These are phyloP conservation scores for Leptopterna dolabrata DNA, from an alignment of 2,888 invertebrate genomes.

Conservation along the genomic window DNA sequence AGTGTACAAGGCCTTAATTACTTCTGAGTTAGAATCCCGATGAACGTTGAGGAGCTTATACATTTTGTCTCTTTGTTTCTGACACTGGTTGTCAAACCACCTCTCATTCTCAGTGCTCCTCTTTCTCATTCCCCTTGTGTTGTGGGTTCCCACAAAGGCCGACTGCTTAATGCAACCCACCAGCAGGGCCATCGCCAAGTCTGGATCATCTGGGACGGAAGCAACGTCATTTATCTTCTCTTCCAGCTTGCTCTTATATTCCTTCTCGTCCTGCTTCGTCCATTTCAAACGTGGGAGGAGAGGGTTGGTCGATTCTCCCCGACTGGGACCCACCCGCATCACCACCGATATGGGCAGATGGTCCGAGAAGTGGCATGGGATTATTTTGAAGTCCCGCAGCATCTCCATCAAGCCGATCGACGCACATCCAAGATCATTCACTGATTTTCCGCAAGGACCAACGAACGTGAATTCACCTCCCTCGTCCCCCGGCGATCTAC, in stretches of 20 bases:
- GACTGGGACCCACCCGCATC: neutral
- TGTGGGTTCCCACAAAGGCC: neutral
- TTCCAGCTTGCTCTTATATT: neutral
- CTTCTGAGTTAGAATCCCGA: neutral
- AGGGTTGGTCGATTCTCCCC: neutral
- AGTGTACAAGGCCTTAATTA: neutral
- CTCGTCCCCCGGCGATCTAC: conserved; percentile 44
- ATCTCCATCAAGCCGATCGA: neutral
- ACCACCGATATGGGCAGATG: conserved; percentile 6
- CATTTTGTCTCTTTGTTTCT: neutral
- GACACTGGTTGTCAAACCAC: conserved; percentile 7
- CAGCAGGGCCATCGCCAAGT: neutral
- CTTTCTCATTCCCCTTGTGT: neutral
- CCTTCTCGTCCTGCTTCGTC: neutral
- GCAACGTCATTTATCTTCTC: neutral
- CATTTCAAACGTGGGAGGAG: neutral
- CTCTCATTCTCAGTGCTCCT: neutral
- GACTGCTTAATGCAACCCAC: neutral
- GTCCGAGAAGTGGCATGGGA: no score
- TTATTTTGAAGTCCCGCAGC: neutral
- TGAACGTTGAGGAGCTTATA: neutral
- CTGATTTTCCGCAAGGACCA: conserved; percentile 29
- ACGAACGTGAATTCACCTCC: conserved; percentile 49
- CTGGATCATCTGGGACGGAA: neutral
- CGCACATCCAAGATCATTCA: conserved; percentile 38